These are phyloP conservation scores for Acutogordius australiensis DNA, from an alignment of 2,888 invertebrate species.

Conservation along the genomic window DNA sequence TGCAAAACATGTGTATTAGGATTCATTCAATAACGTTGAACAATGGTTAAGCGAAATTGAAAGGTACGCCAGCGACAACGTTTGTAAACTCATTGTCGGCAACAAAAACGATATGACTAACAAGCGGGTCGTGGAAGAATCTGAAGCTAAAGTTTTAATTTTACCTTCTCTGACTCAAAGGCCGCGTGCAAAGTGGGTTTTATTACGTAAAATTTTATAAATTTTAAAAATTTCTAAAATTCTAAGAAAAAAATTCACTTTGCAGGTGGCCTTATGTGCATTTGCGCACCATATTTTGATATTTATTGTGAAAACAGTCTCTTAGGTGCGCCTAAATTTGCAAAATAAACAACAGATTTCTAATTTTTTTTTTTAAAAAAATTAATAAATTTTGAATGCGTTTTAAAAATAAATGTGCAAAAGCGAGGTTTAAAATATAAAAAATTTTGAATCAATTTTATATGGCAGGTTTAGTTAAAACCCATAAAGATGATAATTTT, in stretches of 20 bases:
- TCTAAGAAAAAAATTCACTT: too few species aligned
- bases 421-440: too few species aligned
- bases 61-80: conserved; percentile 96
- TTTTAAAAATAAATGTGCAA: background rate
- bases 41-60: conserved; percentile 99
- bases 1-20: too few species aligned
- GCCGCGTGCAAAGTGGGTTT: too few species aligned
- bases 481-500: too few species aligned
- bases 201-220: too few species aligned
- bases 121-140: conserved; percentile 90
- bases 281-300: too few species aligned
- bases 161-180: too few species aligned
- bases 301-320: background rate
- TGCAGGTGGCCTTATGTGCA: too few species aligned
- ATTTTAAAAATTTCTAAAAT: too few species aligned
- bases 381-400: background rate
- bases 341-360: background rate
- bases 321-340: background rate
- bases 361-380: background rate
- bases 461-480: too few species aligned
- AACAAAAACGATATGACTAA: conserved; percentile 92
- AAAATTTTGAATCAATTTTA: too few species aligned
- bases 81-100: conserved; percentile 91
- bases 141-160: conserved; percentile 75
- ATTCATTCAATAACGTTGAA: conserved; percentile 96